Evolutionary conservation across 2,888 invertebrate species (phyloP).

Genomic region (Nomada fucata): DNA sequence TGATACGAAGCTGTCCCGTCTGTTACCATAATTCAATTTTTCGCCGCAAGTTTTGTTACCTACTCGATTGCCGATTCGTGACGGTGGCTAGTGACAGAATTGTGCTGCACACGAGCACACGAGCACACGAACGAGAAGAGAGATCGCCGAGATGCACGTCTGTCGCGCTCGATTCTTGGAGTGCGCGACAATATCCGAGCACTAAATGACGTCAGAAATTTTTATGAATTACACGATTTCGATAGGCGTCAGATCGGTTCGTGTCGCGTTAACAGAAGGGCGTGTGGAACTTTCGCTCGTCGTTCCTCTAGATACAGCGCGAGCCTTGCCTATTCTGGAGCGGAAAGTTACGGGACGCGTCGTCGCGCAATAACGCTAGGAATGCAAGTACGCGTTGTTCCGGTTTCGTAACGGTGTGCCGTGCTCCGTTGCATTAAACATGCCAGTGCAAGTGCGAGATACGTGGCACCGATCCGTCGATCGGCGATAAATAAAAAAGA

Average conservation of each 20-base stretch:
- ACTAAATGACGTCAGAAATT: too few species aligned
- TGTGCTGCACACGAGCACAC: too few species aligned
- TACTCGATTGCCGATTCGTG: not conserved
- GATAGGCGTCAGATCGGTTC: too few species aligned
- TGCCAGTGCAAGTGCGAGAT: constrained; percentile 8
- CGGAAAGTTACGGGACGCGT: constrained; percentile 10
- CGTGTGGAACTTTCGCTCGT: too few species aligned
- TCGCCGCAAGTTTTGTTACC: not conserved
- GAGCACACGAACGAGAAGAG: too few species aligned
- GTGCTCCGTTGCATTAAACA: constrained; percentile 21
- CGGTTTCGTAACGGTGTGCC: not conserved
- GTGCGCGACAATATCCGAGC: too few species aligned
- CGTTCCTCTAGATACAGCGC: too few species aligned
- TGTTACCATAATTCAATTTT: not conserved
- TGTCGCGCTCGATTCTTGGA: too few species aligned
- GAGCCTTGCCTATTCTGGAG: not conserved
- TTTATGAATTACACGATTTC: too few species aligned
- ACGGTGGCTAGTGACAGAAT: too few species aligned
- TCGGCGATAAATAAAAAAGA: constrained; percentile 30
- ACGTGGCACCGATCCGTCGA: constrained; percentile 35
- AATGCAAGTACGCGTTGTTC: constrained; percentile 24
- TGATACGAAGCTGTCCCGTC: not conserved
- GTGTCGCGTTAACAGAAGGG: too few species aligned
- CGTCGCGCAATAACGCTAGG: constrained; percentile 26
- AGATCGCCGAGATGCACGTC: too few species aligned